Percentiles rank a stretch among this genome's conserved stretches.
Evolutionary conservation across 2,797 vertebrate species (phyloP).

Genomic region (Nannoperca obscura): DNA sequence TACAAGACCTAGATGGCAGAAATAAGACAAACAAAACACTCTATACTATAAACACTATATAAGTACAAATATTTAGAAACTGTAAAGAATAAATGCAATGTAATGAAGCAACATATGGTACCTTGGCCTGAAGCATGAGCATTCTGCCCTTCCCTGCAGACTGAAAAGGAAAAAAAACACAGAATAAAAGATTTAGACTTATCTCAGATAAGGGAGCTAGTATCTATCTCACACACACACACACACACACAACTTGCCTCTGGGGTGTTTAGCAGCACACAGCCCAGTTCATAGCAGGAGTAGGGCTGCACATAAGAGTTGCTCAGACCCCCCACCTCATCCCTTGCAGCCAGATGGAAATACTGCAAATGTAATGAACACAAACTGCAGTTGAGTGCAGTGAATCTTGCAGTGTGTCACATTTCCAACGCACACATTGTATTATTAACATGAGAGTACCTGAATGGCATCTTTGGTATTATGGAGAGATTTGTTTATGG

Average conservation of each 20-base stretch:
- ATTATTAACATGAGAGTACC: constrained; percentile 77
- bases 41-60: no score
- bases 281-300: constrained; percentile 96
- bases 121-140: constrained; percentile 97
- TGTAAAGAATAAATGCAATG: neutral
- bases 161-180: constrained; percentile 78
- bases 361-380: constrained; percentile 81
- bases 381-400: neutral
- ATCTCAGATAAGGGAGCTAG: neutral
- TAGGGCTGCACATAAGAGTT: constrained; percentile 96
- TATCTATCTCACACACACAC: neutral
- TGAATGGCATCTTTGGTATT: constrained; percentile 94
- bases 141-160: constrained; percentile 90
- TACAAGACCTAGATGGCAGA: neutral
- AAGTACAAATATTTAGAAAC: neutral
- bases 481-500: constrained; percentile 95
- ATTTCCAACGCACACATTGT: neutral
- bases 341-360: constrained; percentile 92
- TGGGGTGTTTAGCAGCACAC: constrained; percentile 91
- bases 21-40: neutral
- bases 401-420: neutral
- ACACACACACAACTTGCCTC: constrained; percentile 83
- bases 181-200: constrained; percentile 45
- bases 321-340: constrained; percentile 91
- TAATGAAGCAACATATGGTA: constrained; percentile 62